phyloP scores from a whole-genome alignment of 2,113 vertebrate genomes.

The Amphiprion ocellaris region DNA sequence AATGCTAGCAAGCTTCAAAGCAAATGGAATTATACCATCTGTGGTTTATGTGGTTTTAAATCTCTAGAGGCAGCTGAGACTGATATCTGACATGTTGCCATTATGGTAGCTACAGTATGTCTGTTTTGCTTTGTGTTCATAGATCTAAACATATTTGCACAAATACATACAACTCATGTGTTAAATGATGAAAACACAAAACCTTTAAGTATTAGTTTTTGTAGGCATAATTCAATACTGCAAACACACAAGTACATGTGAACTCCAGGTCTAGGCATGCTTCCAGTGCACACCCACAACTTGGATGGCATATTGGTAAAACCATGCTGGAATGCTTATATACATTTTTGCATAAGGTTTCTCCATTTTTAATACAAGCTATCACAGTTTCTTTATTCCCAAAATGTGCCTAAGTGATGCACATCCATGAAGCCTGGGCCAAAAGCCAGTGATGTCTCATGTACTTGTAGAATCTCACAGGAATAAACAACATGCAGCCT shows the following conservation, averaged over 20 bases:
- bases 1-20: constrained; percentile 57
- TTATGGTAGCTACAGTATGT: constrained; percentile 44
- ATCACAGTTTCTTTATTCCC: constrained; percentile 4
- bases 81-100: constrained; percentile 52
- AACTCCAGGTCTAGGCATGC: too few relatives aligned
- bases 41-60: constrained; percentile 56
- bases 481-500: constrained; percentile 48
- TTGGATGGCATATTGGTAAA: too few relatives aligned
- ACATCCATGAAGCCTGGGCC: constrained; percentile 27
- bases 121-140: constrained; percentile 22
- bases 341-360: neutral
- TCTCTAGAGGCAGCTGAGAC: constrained; percentile 43
- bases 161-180: neutral
- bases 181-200: neutral
- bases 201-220: neutral
- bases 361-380: constrained; percentile 2
- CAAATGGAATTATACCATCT: constrained; percentile 64
- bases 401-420: constrained; percentile 15
- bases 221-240: neutral
- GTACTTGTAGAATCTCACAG: constrained; percentile 42
- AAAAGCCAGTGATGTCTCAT: constrained; percentile 39
- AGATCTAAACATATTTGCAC: constrained; percentile 14
- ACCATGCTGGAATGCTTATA: neutral
- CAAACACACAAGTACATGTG: too few relatives aligned
- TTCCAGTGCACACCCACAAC: neutral